Percentiles rank a stretch among this genome's conserved stretches.
Conservation (phyloP, 2,888 invertebrate genomes). For the Fissipunctia ypsillon region DNA sequence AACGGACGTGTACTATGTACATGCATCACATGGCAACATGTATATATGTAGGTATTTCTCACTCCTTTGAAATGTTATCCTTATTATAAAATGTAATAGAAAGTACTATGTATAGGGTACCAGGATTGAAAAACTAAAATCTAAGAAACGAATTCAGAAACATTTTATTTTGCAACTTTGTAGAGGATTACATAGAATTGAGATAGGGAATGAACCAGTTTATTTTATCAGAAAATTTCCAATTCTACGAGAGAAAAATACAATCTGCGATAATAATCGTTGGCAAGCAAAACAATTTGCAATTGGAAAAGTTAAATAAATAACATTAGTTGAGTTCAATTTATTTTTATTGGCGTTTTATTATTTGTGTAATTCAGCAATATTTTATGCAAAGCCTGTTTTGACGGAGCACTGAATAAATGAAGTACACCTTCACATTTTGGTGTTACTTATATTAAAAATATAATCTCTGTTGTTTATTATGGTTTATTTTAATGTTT, state of each 20-base stretch:
- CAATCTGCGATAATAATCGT: slow-evolving; percentile 60
- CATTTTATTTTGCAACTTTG: slow-evolving; percentile 27
- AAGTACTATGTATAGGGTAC: too few relatives aligned
- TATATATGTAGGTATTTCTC: background rate
- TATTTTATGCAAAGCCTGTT: slow-evolving; percentile 44
- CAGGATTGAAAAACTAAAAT: slow-evolving; percentile 2
- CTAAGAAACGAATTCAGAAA: slow-evolving; percentile 29
- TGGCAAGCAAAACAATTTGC: slow-evolving; percentile 60
- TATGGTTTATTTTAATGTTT: background rate
- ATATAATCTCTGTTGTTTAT: too few relatives aligned
- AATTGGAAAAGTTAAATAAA: slow-evolving; percentile 61
- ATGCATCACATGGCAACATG: background rate
- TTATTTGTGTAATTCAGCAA: slow-evolving; percentile 44
- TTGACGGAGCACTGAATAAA: slow-evolving; percentile 42
- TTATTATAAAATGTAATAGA: background rate
- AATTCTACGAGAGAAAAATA: slow-evolving; percentile 55
- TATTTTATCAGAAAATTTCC: slow-evolving; percentile 53
- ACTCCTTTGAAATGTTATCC: background rate
- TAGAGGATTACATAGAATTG: slow-evolving; percentile 36
- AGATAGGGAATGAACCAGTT: slow-evolving; percentile 29
- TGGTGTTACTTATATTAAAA: background rate
- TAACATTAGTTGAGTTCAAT: slow-evolving; percentile 58
- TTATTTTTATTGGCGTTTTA: slow-evolving; percentile 52
- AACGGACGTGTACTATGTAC: slow-evolving; percentile 8
- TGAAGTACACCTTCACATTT: slow-evolving; percentile 15